Percentiles rank a stretch among this genome's conserved stretches.
These are phyloP conservation scores for Chrysolina oricalcia DNA, from an alignment of 2,888 invertebrate genomes.

Conservation along the genomic window DNA sequence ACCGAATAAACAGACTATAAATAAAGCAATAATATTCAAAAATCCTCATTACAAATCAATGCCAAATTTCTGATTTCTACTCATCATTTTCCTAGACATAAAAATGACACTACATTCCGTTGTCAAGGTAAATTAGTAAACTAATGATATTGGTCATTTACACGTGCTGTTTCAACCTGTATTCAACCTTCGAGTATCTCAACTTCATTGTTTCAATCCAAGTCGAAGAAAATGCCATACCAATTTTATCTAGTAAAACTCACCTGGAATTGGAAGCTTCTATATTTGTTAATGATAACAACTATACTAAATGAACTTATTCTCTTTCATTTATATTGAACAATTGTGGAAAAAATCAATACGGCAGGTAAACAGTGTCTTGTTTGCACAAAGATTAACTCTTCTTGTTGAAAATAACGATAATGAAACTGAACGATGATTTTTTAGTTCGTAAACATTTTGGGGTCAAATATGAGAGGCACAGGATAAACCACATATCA, in stretches of 20 bases:
- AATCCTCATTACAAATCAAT: too few relatives aligned
- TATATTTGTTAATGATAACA: constrained; percentile 10
- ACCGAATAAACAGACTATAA: too few relatives aligned
- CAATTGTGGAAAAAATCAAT: constrained; percentile 7
- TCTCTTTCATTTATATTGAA: constrained; percentile 23
- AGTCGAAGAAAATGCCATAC: too few relatives aligned
- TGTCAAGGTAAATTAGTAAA: too few relatives aligned
- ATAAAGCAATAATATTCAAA: too few relatives aligned
- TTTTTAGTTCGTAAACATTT: constrained; percentile 15
- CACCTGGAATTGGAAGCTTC: background rate
- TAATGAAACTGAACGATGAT: background rate
- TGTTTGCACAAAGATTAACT: constrained; percentile 21
- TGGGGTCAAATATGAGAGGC: constrained; percentile 10
- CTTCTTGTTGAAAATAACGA: constrained; percentile 20
- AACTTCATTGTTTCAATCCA: too few relatives aligned
- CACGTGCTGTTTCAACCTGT: too few relatives aligned
- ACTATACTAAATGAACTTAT: background rate
- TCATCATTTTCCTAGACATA: too few relatives aligned
- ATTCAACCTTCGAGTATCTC: too few relatives aligned
- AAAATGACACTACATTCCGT: too few relatives aligned
- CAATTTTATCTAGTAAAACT: background rate
- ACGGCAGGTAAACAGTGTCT: background rate
- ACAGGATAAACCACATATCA: background rate
- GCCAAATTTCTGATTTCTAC: too few relatives aligned
- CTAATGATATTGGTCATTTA: too few relatives aligned